phyloP scores from a whole-genome alignment of 2,797 vertebrate genomes.

The Pangasius larnaudii region DNA sequence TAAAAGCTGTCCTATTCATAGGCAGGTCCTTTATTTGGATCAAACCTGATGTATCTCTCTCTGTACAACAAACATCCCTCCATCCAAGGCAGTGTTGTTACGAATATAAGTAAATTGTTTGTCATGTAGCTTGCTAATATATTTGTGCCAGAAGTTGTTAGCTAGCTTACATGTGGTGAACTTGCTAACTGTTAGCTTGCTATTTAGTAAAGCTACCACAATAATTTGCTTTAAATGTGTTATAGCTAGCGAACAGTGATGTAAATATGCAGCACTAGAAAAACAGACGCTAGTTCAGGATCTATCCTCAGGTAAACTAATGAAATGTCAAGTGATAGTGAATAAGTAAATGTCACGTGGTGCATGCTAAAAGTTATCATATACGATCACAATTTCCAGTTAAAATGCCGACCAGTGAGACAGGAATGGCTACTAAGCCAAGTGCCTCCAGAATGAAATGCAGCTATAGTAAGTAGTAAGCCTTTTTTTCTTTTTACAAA shows the following conservation, averaged over 20 bases:
- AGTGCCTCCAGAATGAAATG: background rate
- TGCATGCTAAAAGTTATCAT: background rate
- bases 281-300: background rate
- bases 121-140: background rate
- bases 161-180: background rate
- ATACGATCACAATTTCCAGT: no score
- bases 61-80: background rate
- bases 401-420: slow-evolving; percentile 4
- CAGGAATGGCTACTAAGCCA: background rate
- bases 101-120: background rate
- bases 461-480: slow-evolving; percentile 6
- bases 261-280: background rate
- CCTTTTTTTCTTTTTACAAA: background rate
- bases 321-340: background rate
- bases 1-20: background rate
- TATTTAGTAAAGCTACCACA: no score
- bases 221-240: background rate
- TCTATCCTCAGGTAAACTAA: background rate
- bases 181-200: background rate
- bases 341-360: background rate
- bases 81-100: background rate
- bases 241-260: background rate
- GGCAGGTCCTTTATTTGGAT: background rate
- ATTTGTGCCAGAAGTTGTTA: background rate
- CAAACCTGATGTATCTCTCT: background rate